These are phyloP conservation scores for Oryctes rhinoceros DNA, from an alignment of 1,140 invertebrate species.

Conservation along the genomic window DNA sequence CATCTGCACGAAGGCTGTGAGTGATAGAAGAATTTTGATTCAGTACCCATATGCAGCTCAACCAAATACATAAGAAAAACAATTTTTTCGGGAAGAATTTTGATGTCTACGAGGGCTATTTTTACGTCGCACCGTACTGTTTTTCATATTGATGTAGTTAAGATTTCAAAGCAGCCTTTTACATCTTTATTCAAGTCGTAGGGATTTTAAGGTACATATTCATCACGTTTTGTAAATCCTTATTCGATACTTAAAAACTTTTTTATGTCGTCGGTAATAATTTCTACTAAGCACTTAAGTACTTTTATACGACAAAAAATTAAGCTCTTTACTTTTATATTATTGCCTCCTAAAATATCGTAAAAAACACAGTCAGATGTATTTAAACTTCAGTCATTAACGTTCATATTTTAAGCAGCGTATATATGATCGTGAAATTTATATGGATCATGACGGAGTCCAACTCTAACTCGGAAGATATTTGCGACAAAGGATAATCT, in stretches of 20 bases:
- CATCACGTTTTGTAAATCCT: neutral
- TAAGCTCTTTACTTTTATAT: neutral
- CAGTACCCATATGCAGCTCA: no score
- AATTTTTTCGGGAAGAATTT: no score
- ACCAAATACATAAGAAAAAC: no score
- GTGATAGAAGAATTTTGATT: no score
- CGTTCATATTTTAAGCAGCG: neutral
- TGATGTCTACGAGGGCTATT: no score
- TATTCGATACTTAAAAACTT: constrained; percentile 5
- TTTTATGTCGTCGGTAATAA: constrained; percentile 9
- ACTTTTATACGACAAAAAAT: neutral
- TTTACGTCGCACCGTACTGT: no score
- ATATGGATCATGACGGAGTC: neutral
- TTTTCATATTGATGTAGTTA: no score
- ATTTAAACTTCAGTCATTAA: neutral
- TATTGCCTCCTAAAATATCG: neutral
- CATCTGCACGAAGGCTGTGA: no score
- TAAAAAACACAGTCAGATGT: neutral
- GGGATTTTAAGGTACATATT: neutral
- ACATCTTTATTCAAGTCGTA: neutral
- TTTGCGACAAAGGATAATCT: constrained; percentile 29
- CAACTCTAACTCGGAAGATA: neutral
- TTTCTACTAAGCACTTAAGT: neutral
- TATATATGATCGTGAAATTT: constrained; percentile 12
- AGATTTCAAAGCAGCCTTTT: neutral